Base-by-base conservation (phyloP, 1,140 invertebrate species). In the Drosophila athabasca region DNA sequence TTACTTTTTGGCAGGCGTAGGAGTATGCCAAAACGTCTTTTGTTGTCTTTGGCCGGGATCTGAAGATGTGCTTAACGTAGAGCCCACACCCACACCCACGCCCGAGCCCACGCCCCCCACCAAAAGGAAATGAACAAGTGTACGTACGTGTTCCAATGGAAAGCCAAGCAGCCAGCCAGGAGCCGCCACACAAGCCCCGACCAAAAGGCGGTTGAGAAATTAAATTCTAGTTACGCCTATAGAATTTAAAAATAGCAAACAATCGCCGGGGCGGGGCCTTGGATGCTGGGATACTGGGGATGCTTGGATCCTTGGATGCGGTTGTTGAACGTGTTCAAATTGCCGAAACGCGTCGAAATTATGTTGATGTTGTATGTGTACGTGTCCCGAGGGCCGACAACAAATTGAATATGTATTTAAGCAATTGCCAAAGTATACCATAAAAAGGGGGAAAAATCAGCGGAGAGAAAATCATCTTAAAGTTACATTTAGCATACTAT, bases 361-460 rank as follows among this genome's bases (percentile, higher is more conserved):
- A 79, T 83, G 79, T 75, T 81, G 65, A 69, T 76, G 80, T 61
- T 73, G 39, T 44, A 60, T 66, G 67, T 80, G 67, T 80, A 85
- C 81, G 76, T 84, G 80, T 45, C 73, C 45, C 48, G 51, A 53
- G 57, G 64, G 46, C 57, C 61, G 49, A 39, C 54, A 62, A 65
- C 76, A 85, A 80, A 84, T 85, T 85, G 73, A 85, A 85, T 84
- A 72, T 77, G 64, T 67, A 79, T 83, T 83, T 77, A 75, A 62
- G 70, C 60, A 55, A 67, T 72, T 60, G 46, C 11, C 13, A 19
- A 29, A 48, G n/a, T 8, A 13, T 8, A 44, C 45, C 57, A 49
- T 52, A 55, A 45, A 49, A 6, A 26, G 41, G 17, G n/a, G 17
- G 43, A 31, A 45, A 31, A 19, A 19, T 19, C 17, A 19, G 17